Base-by-base conservation (phyloP, 2,888 invertebrate genomes). In the Ennomos quercinarius region DNA sequence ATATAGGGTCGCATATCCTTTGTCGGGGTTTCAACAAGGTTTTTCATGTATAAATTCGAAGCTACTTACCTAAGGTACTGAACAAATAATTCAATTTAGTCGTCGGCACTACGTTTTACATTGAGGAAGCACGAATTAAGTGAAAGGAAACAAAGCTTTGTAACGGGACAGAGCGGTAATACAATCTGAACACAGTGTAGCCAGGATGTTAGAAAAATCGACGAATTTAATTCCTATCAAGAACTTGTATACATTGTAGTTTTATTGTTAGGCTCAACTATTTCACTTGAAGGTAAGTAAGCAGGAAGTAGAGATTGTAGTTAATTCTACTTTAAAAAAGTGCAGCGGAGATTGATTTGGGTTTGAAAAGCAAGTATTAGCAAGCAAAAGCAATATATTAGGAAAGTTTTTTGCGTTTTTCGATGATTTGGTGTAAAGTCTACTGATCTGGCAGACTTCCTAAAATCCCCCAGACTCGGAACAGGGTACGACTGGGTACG, bases 121-220 rank as follows among this genome's bases (percentile, higher is more conserved):
- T 71, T 72, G 70, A 73, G 77, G 76, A 78, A 68, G 66, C 64
- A 58, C 56, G 64, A 63, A 64, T 73, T 71, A 55, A 62, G 66
- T 40, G 60, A 74, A 56, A 75, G 77, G 81, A 78, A 83, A 78
- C 74, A 74, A 76, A 73, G 75, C 67, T 66, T 63, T 64, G 64
- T 60, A 72, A 76, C 73, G 44, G 67, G 50, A 56, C 50, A 61
- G 50, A 65, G 61, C 67, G 70, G 63, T 68, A 73, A 70, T 73
- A 68, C 59, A 67, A 69, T 66, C 66, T 67, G 63, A 17, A 49
- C 17, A 13, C 13, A 41, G 54, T 36, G 27, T 47, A 27, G 39
- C 17, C 41, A 46, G 17, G 40, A 43, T 38, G 10, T 35, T 41
- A 35, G 10, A 11, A 11, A 45, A 75, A 69, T 69, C 64, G 61